Conservation (phyloP, 2,888 invertebrate species). For the Oscheius myriophilus region DNA sequence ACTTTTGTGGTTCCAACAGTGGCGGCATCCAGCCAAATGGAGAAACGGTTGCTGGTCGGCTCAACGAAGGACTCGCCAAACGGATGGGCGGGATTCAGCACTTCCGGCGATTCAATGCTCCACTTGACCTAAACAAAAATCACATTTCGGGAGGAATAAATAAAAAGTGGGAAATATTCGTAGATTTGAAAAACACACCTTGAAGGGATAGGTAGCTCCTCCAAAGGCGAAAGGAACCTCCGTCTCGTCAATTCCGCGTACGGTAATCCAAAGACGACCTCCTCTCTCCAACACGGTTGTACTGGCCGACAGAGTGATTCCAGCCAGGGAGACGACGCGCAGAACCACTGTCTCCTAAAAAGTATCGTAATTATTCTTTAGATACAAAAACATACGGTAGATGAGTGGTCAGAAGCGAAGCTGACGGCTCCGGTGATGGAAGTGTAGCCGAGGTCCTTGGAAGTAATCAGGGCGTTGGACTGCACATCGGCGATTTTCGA, state of each 20-base stretch:
- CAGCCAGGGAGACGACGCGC: conserved; percentile 57
- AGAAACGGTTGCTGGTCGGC: conserved; percentile 40
- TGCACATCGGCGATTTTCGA: conserved; percentile 52
- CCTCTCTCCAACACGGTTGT: conserved; percentile 52
- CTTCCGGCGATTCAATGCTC: conserved; percentile 40
- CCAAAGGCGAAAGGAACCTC: conserved; percentile 63
- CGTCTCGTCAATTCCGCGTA: conserved; percentile 48
- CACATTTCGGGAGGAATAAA: not conserved
- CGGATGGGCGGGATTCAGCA: conserved; percentile 37
- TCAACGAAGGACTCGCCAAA: conserved; percentile 40
- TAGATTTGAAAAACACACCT: conserved; percentile 29
- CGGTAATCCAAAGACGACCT: conserved; percentile 37
- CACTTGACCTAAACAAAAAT: conserved; percentile 42
- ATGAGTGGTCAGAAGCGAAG: conserved; percentile 47
- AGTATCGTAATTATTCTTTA: not conserved
- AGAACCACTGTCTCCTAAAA: conserved; percentile 54
- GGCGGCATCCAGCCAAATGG: conserved; percentile 46
- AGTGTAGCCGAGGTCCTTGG: conserved; percentile 53
- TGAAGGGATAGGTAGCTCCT: conserved; percentile 60
- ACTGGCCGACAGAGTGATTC: conserved; percentile 49
- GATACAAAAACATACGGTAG: conserved; percentile 33
- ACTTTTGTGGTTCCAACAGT: conserved; percentile 38
- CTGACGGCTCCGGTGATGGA: conserved; percentile 54
- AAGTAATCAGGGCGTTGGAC: conserved; percentile 59
- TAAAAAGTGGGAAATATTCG: too few species aligned